Evolutionary conservation across 2,888 invertebrate species (phyloP).

Genomic region (Tiphia femorata): DNA sequence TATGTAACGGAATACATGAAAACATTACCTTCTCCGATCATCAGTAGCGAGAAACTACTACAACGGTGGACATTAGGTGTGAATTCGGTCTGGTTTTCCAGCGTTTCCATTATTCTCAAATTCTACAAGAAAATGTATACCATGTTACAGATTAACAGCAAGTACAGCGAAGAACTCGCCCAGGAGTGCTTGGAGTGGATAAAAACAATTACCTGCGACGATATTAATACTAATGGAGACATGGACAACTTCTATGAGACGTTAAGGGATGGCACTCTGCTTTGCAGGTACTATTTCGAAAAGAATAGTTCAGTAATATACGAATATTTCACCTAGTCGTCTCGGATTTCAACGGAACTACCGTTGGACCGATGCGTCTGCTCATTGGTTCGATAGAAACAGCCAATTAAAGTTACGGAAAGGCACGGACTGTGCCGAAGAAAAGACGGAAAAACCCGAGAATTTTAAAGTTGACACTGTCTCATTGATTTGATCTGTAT

Average conservation of each 20-base stretch:
- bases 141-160: conserved; percentile 93
- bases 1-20: conserved; percentile 46
- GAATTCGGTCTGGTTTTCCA: no score
- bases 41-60: no score
- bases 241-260: conserved; percentile 94
- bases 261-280: conserved; percentile 89
- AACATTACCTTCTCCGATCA: conserved; percentile 45
- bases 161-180: conserved; percentile 96
- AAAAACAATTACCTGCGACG: conserved; percentile 85
- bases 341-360: no score
- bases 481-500: no score
- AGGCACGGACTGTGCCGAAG: no score
- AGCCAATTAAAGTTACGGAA: no score
- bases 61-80: no score
- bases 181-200: conserved; percentile 96
- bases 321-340: no score
- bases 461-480: no score
- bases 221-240: conserved; percentile 88
- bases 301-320: no score
- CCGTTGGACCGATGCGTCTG: not conserved
- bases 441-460: no score
- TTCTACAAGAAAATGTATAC: conserved; percentile 23
- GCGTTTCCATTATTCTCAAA: not conserved
- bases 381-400: no score
- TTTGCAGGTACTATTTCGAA: conserved; percentile 96